Conservation (phyloP, 2,113 vertebrate species). For the Grallaria varia region DNA sequence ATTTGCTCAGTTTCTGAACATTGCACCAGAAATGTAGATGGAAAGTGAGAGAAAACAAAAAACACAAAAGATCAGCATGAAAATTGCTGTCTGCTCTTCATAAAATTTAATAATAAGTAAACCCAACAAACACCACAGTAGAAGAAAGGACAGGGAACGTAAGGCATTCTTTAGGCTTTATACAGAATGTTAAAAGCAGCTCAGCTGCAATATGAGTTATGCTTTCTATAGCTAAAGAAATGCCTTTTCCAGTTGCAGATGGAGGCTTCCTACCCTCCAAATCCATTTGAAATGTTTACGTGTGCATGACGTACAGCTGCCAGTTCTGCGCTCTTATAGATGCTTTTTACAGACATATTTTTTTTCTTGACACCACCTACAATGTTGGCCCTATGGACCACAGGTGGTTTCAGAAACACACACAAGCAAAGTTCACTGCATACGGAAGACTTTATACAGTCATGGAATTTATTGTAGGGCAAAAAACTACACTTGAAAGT, state of each 20-base stretch:
- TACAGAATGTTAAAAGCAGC: background rate
- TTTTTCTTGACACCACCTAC: background rate
- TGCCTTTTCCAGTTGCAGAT: background rate
- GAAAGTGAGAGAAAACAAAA: background rate
- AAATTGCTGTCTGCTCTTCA: background rate
- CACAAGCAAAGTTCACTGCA: background rate
- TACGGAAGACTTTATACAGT: background rate
- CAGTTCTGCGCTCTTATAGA: background rate
- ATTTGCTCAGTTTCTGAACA: constrained; percentile 57
- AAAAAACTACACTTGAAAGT: background rate
- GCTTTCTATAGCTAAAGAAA: background rate
- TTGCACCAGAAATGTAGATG: background rate
- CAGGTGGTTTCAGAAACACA: background rate
- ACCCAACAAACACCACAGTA: background rate
- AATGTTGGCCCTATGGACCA: background rate
- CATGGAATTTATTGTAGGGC: background rate
- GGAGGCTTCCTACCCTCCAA: background rate
- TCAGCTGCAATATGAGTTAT: background rate
- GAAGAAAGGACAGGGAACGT: background rate
- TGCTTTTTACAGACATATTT: background rate
- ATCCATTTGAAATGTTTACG: background rate
- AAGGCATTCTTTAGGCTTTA: background rate
- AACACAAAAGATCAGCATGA: accelerated
- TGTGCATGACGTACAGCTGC: background rate
- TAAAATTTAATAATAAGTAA: background rate